phyloP scores from a whole-genome alignment of 2,113 vertebrate genomes.

The Neomonachus schauinslandi region DNA sequence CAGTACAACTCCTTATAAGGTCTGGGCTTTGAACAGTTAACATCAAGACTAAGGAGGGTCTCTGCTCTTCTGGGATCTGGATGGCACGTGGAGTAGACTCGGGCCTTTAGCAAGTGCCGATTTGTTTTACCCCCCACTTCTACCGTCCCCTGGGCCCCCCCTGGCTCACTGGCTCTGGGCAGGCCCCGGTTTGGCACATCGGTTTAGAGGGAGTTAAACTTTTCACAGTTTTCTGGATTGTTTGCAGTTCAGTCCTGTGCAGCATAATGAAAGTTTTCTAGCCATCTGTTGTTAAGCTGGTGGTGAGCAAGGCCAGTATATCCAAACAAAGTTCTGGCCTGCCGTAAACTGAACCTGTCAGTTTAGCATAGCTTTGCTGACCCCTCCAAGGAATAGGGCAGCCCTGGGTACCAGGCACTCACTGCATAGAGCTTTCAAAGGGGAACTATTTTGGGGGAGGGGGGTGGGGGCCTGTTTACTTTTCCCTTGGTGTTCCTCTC shows the following conservation, averaged over 20 bases:
- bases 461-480: conserved; percentile 91
- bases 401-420: conserved; percentile 92
- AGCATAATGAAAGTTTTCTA: conserved; percentile 93
- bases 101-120: conserved; percentile 68
- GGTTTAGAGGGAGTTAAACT: conserved; percentile 88
- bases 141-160: not conserved
- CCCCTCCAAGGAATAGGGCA: conserved; percentile 87
- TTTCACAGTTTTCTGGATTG: conserved; percentile 88
- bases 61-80: conserved; percentile 66
- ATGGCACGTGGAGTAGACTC: conserved; percentile 71
- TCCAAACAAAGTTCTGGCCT: conserved; percentile 94
- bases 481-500: conserved; percentile 88
- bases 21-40: conserved; percentile 75
- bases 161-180: not conserved
- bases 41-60: conserved; percentile 69
- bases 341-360: conserved; percentile 96
- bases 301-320: conserved; percentile 93
- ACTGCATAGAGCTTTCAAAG: conserved; percentile 81
- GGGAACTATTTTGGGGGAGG: conserved; percentile 85
- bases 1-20: conserved; percentile 66
- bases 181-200: conserved; percentile 49
- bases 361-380: conserved; percentile 92
- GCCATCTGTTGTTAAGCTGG: conserved; percentile 98
- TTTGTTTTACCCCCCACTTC: conserved; percentile 68
- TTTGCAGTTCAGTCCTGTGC: conserved; percentile 89